Evolutionary conservation across 2,888 invertebrate species (phyloP), one percentile per base, ranked within the genome.

Genomic region (Lepidonotus clava): DNA sequence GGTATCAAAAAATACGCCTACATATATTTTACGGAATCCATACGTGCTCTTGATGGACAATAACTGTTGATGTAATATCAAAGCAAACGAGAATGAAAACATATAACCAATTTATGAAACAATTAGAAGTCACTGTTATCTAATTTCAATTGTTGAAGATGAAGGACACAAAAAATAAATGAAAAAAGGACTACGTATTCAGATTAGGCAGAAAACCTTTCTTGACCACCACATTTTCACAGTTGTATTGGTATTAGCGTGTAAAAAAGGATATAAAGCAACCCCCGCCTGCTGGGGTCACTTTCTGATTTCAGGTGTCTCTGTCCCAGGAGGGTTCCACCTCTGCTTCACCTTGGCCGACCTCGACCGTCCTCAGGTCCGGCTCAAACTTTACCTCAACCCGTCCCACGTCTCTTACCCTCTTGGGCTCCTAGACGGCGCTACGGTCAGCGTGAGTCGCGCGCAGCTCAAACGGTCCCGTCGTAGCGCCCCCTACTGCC

Each of bases 291-390:
- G n/a, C n/a, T n/a, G n/a, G n/a, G 11, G 14, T 21, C 51, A 14
- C 51, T 51, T 51, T 51, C 51, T 21, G 11, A 14, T 51, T 5
- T 41, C 80, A 80, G 80, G 80, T 28, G 80, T 80, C 28, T 80
- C 80, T 4, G 80, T 80, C 14, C 80, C 80, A 6, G 51, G 34
- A 1, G 80, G 34, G 24, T n/a, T n/a, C 32, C 80, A 80, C 51
- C 80, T 80, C 28, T 80, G 80, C 18, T 8, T 80, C 32, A 80
- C 80, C 80, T 80, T 80, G 80, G 51, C 80, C 6, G 80, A 80
- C 51, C 2, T 46, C 21, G n/a, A 51, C 8, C 21, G 4, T n/a
- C 80, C 80, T 14, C 11, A 28, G 11, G 46, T 46, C 28, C 41
- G 46, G 41, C 32, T 80, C 2, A 41, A 80, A 18, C 80, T 80